Base-by-base conservation (phyloP, 2,888 invertebrate genomes). In the Hedychridium roseum region DNA sequence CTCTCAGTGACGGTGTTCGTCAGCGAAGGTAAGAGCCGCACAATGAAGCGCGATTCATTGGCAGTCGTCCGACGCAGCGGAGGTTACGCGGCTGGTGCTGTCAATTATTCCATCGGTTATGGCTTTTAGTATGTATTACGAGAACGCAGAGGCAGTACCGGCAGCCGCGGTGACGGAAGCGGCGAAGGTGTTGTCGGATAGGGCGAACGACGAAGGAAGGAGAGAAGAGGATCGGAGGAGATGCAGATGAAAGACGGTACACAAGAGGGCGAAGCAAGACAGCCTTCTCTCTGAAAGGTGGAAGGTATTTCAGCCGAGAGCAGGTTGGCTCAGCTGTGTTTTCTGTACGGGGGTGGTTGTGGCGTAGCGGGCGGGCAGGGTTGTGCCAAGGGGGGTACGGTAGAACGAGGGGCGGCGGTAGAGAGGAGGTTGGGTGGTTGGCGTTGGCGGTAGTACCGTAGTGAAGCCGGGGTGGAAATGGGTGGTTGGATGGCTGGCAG, bases 301-400 rank as follows among this genome's bases (percentile, higher is more conserved):
- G 72, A 74, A 74, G 72, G 73, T 66, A 71, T 71, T 70, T 72
- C 72, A 65, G 70, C 68, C 59, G 48, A 64, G 60, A 65, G 63
- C 60, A 66, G 70, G 75, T 76, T 76, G 77, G 78, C 77, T 76
- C 77, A 77, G 78, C 77, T 76, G 77, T 76, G 76, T 75, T 76
- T 76, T 75, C 75, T 73, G 73, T 70, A 61, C 62, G 63, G 60
- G 65, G 68, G 66, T 65, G 70, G 69, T 63, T 60, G 68, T 60
- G 65, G 68, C 60, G 62, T 57, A 64, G 64, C 53, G 36, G 50
- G 61, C 57, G 55, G 54, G 59, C 41, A 7, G 52, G 47, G 50
- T 45, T 51, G 60, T 54, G 50, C 37, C 54, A 39, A 43, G 50
- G 46, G 35, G 47, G 60, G 50, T 52, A 55, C 60, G 51, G 57